These are phyloP conservation scores for Steinernema feltiae DNA, from an alignment of 1,140 invertebrate genomes.

Conservation along the genomic window DNA sequence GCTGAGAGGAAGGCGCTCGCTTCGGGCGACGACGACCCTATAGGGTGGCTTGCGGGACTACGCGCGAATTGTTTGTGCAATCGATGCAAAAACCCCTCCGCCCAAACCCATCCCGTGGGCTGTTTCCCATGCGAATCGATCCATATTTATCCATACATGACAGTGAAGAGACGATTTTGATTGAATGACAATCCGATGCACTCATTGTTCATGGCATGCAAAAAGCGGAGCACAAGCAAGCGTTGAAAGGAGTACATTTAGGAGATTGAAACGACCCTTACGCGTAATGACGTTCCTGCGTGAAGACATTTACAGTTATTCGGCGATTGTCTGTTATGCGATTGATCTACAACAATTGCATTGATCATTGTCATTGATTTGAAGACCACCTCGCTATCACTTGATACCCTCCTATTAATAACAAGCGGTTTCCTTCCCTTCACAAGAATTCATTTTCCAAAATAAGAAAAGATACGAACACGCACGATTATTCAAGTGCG, in stretches of 20 bases:
- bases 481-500: too few species aligned
- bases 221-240: neutral
- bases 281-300: too few species aligned
- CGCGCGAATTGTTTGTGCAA: constrained; percentile 15
- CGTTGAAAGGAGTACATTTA: neutral
- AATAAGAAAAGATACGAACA: too few species aligned
- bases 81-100: constrained; percentile 12
- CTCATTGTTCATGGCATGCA: neutral
- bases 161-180: neutral
- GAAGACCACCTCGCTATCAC: too few species aligned
- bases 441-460: too few species aligned
- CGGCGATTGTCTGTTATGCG: neutral
- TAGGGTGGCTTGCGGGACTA: constrained; percentile 13
- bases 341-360: too few species aligned
- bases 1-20: neutral
- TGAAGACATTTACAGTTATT: too few species aligned
- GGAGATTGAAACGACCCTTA: neutral
- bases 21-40: constrained; percentile 6
- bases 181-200: neutral
- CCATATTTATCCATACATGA: constrained; percentile 1
- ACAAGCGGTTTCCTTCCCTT: too few species aligned
- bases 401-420: too few species aligned
- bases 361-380: too few species aligned
- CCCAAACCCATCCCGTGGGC: constrained; percentile 10
- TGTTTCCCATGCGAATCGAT: constrained; percentile 13